Base-by-base conservation (phyloP, 2,113 vertebrate genomes). In the Podarcis raffonei region DNA sequence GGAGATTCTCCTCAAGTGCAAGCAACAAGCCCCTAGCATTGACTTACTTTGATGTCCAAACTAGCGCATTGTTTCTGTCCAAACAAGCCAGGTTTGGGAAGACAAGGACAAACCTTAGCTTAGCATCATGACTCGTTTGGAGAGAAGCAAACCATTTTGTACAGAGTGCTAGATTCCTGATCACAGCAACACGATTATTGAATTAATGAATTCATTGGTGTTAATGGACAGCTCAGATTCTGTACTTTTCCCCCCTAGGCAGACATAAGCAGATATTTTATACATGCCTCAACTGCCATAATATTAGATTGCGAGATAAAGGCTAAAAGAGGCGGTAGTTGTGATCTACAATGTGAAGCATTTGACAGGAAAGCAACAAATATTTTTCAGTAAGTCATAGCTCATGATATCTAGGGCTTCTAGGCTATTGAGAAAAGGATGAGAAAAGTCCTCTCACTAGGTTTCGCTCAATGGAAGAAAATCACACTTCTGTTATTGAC, bases 301-400 rank as follows among this genome's bases (percentile, higher is more conserved):
- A 72, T 32, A 48, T 42, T 72, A 23, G 8, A 84, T 13, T 74
- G 5, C 37, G 48, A 59, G 48, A 62, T 59, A n/a, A 76, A 9
- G 3, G n/a, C 57, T 77, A 77, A 62, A 39, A 12, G 53, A 85
- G 48, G 15, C 13, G 53, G 16, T 48, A 48, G 6, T n/a, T 6
- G 8, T n/a, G 39, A 53, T n/a, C 16, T 84, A 32, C 7, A 30
- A 84, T 20, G 2, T 53, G 39, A 57, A 25, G 9, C 35, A 53
- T 53, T 27, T 81, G 87, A 76, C 16, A 27, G 6, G 75, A 82
- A 71, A 89, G 39, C 25, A 91, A 79, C 32, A 4, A 72, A 39
- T 11, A 68, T 66, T 83, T 23, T 88, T 90, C 25, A 83, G 15
- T 81, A 86, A 16, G 30, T 84, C 71, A 37, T 79, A 20, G 11